These are phyloP conservation scores for Nasonovia ribisnigri DNA, from an alignment of 2,888 invertebrate genomes.

Conservation along the genomic window DNA sequence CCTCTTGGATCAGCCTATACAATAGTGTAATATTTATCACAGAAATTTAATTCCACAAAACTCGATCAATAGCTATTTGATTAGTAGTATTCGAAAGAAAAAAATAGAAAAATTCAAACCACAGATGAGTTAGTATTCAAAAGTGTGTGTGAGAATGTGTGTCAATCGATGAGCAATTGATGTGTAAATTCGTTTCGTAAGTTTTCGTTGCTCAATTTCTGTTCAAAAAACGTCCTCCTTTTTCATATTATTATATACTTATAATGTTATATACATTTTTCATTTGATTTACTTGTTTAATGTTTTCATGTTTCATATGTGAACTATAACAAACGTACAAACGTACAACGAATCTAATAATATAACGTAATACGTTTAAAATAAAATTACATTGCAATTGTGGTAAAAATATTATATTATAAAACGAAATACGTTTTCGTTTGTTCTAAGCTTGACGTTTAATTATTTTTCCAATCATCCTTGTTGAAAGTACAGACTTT, in stretches of 20 bases:
- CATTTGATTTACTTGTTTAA: not conserved
- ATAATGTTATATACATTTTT: not conserved
- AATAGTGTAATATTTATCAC: not conserved
- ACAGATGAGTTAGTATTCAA: conserved; percentile 22
- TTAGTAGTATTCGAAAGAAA: not conserved
- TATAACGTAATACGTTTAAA: not conserved
- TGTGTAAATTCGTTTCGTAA: conserved; percentile 41
- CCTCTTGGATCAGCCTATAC: not conserved
- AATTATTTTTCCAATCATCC: not conserved
- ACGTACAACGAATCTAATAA: not conserved
- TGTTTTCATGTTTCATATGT: not conserved
- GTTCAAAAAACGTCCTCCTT: conserved; percentile 9
- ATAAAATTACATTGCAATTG: not conserved
- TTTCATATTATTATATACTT: not conserved
- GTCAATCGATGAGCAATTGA: conserved; percentile 26
- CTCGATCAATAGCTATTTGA: not conserved
- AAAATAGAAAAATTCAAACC: not conserved
- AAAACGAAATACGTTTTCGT: not conserved
- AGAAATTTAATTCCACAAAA: not conserved
- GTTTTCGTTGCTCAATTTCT: conserved; percentile 27
- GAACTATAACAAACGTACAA: not conserved
- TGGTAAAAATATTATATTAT: not conserved
- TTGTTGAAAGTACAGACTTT: not conserved
- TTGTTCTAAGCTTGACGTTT: not conserved
- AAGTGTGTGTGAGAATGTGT: conserved; percentile 18